Base-by-base conservation (phyloP, 2,797 vertebrate species). In the Trematomus bernacchii region DNA sequence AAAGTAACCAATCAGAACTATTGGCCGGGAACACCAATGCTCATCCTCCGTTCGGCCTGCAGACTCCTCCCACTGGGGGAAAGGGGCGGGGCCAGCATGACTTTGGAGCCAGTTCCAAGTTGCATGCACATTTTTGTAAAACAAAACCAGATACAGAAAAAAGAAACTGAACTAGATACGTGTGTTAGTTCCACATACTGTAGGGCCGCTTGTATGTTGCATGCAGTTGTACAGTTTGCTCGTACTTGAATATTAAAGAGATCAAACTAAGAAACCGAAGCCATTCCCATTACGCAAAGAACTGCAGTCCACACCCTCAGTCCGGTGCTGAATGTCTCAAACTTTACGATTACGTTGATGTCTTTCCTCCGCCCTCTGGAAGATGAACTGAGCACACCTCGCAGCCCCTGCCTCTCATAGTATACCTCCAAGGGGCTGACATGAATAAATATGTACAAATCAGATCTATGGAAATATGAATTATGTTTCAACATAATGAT, bases 221-320 rank as follows among this genome's bases (percentile, higher is more conserved):
- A 99, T 99, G 98, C 97, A 96, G 95, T 95, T 99, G 98, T 99
- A 98, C 97, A 99, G 96, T 98, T 99, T 99, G 97, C 97, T 98
- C 91, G 97, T 98, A 97, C 96, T 96, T 96, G 93, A 97, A 94
- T 96, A 95, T 92, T 97, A 96, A 96, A 92, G 92, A 94, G 92
- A 96, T 95, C 95, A 96, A 97, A 96, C 93, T 94, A 96, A 97
- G 95, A 98, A 98, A 96, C 96, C 92, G 95, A 99, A 98, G 97
- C 97, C 97, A 98, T 99, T 97, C 95, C 94, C 96, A 96, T 97
- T 94, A 89, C 93, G 53, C 94, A 93, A 95, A 96, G 96, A 95
- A 95, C 95, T 95, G 81, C 94, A 87, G 92, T 92, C 94, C 95
- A 92, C 76, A 66, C 94, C 90, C 87, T 94, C 94, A 92, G 95